Evolutionary conservation across 2,113 vertebrate species (phyloP).

Genomic region (Hypanus sabinus): DNA sequence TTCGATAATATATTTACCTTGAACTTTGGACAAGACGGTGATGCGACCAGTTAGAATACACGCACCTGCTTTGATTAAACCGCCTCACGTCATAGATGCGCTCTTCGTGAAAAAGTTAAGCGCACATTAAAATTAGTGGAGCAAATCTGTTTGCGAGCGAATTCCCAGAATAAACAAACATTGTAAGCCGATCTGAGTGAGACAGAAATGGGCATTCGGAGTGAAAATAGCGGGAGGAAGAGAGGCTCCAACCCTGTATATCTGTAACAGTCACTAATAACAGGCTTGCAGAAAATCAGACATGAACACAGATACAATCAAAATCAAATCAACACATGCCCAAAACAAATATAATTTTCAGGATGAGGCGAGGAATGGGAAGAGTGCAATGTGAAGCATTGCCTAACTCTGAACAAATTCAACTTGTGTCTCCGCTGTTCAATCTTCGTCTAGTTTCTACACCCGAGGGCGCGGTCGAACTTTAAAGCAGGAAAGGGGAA

Average conservation of each 20-base stretch:
- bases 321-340: not conserved
- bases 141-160: not conserved
- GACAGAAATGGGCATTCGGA: not conserved
- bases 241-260: not conserved
- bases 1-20: too few relatives aligned
- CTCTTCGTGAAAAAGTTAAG: not conserved
- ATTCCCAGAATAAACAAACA: not conserved
- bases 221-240: not conserved
- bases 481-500: not conserved
- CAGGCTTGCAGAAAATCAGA: not conserved
- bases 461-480: not conserved
- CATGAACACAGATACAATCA: not conserved
- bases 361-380: not conserved
- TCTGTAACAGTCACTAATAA: not conserved
- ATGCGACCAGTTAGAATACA: too few relatives aligned
- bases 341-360: not conserved
- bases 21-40: too few relatives aligned
- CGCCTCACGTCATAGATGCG: not conserved
- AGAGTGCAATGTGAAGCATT: not conserved
- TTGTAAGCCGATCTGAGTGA: not conserved
- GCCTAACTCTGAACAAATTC: not conserved
- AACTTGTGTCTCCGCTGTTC: not conserved
- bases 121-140: not conserved
- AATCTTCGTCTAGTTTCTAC: not conserved
- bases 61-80: not conserved